Conservation (phyloP, 2,113 vertebrate genomes). For the Strix aluco region DNA sequence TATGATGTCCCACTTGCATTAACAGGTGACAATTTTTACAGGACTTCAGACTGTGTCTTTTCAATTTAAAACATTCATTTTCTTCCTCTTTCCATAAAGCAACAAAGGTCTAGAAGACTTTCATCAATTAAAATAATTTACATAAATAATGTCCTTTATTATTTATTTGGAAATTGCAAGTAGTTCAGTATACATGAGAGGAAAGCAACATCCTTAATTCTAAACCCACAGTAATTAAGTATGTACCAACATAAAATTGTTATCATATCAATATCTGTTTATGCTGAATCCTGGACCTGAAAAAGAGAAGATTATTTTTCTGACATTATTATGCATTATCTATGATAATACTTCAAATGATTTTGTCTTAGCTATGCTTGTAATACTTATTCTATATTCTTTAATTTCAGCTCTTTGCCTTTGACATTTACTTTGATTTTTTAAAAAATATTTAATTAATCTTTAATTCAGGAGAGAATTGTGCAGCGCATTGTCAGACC, state of each 20-base stretch:
- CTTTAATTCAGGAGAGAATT: conserved; percentile 15
- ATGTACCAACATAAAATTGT: not conserved
- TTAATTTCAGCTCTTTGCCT: conserved; percentile 19
- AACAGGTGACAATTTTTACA: not conserved
- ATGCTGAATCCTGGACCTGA: not conserved
- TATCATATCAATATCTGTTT: not conserved
- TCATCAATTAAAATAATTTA: not conserved
- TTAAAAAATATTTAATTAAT: conserved; percentile 7
- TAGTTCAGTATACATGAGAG: not conserved
- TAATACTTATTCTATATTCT: not conserved
- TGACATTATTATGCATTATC: not conserved
- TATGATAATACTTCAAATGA: not conserved
- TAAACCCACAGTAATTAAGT: not conserved
- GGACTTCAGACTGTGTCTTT: not conserved
- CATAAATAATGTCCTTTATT: not conserved
- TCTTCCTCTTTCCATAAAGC: not conserved
- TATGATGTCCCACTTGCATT: not conserved
- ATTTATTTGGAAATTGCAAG: not conserved
- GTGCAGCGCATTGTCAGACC: not conserved
- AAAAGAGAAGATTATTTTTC: not conserved
- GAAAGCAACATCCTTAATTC: not conserved
- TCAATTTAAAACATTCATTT: not conserved
- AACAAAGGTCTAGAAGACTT: not conserved
- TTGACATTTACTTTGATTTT: conserved; percentile 39
- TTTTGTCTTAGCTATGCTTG: conserved; percentile 1